Percentiles rank a stretch among this genome's conserved stretches.
phyloP scores from a whole-genome alignment of 2,888 invertebrate genomes.

The Dascillus cervinus region DNA sequence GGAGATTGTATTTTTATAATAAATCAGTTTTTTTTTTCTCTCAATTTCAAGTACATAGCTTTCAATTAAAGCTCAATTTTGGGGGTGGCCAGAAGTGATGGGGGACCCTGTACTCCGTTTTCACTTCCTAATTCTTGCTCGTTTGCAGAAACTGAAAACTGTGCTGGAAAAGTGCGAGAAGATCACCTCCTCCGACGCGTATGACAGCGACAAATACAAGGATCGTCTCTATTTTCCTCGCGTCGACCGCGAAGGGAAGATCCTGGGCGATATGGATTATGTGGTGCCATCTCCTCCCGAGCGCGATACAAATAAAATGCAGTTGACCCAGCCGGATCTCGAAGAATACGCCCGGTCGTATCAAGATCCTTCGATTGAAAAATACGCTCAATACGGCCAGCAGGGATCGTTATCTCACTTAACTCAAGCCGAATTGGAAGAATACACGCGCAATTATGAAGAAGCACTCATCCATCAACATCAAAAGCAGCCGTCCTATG shows the following conservation, averaged over 20 bases:
- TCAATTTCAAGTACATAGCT: no score
- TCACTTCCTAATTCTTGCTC: no score
- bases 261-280: conserved; percentile 56
- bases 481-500: conserved; percentile 67
- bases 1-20: no score
- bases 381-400: conserved; percentile 27
- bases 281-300: conserved; percentile 64
- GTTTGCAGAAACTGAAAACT: conserved; percentile 53
- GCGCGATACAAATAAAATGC: conserved; percentile 47
- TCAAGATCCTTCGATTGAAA: conserved; percentile 39
- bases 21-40: no score
- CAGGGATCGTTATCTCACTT: conserved; percentile 20
- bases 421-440: conserved; percentile 22
- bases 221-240: conserved; percentile 47
- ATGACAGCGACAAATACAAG: conserved; percentile 43
- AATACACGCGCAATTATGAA: conserved; percentile 58
- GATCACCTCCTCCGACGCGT: conserved; percentile 49
- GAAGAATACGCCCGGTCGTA: conserved; percentile 63
- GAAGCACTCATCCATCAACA: conserved; percentile 50
- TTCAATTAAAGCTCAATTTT: no score
- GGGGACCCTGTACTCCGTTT: background rate
- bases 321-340: conserved; percentile 57
- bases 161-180: conserved; percentile 63
- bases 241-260: conserved; percentile 57
- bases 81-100: no score